Conservation (phyloP, 2,888 invertebrate species). For the Magallana nippona region DNA sequence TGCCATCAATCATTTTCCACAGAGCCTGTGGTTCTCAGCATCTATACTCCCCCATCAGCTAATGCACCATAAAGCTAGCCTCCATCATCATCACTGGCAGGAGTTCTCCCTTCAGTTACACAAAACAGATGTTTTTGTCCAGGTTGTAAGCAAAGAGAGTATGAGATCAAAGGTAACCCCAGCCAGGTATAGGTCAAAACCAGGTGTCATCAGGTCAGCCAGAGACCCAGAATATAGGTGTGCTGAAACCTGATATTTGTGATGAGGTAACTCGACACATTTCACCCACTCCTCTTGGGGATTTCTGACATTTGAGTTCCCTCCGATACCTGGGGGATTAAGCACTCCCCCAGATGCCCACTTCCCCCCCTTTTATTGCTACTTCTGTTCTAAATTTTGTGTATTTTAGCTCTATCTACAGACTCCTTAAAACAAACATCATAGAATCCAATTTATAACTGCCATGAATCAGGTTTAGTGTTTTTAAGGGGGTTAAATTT, state of each 20-base stretch:
- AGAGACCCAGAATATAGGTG: no score
- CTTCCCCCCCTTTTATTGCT: conserved; percentile 4
- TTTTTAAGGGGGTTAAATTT: not conserved
- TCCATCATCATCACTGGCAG: not conserved
- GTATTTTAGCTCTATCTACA: not conserved
- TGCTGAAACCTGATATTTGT: no score
- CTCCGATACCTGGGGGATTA: not conserved
- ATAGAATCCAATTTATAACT: conserved; percentile 17
- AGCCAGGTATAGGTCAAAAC: no score
- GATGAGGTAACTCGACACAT: no score
- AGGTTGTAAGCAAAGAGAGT: not conserved
- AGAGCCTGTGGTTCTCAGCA: not conserved
- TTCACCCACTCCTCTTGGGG: no score
- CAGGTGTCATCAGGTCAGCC: no score
- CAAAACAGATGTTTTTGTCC: conserved; percentile 13
- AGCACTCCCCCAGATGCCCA: not conserved
- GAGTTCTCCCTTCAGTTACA: not conserved
- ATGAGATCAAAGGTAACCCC: no score
- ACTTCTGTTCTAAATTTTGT: conserved; percentile 27
- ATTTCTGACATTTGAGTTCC: no score
- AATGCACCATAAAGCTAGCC: not conserved
- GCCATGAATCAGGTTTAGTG: not conserved
- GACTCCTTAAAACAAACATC: conserved; percentile 21
- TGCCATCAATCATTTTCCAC: conserved; percentile 1
- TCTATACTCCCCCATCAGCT: conserved; percentile 9